phyloP scores from a whole-genome alignment of 2,888 invertebrate species.

The Ptychoptera contaminata region DNA sequence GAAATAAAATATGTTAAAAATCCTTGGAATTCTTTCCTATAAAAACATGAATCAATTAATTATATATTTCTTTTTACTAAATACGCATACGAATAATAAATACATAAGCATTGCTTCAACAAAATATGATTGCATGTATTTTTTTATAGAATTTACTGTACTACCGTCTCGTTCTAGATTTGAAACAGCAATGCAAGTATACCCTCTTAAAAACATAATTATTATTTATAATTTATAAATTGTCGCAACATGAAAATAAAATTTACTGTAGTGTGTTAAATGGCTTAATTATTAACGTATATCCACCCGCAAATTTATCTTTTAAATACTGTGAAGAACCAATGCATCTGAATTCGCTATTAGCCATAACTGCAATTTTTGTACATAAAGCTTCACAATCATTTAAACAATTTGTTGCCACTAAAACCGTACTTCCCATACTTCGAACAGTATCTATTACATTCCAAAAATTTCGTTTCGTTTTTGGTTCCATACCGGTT shows the following conservation, averaged over 20 bases:
- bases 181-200: too few species aligned
- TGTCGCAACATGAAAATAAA: neutral
- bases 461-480: conserved; percentile 63
- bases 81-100: neutral
- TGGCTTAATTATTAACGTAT: conserved; percentile 26
- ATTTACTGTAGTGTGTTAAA: neutral
- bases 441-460: conserved; percentile 51
- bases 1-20: conserved; percentile 44
- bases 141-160: too few species aligned
- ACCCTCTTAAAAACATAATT: too few species aligned
- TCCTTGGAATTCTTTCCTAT: conserved; percentile 47
- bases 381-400: conserved; percentile 74
- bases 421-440: conserved; percentile 55
- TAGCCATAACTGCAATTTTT: conserved; percentile 67
- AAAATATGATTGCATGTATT: too few species aligned
- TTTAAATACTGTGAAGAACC: conserved; percentile 64
- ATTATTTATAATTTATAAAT: too few species aligned
- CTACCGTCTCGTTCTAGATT: neutral
- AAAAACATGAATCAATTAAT: neutral
- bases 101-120: too few species aligned
- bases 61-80: too few species aligned
- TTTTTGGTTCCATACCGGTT: conserved; percentile 34
- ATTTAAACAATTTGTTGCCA: conserved; percentile 78
- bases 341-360: conserved; percentile 55
- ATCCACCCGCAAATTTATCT: conserved; percentile 41